Evolutionary conservation across 1,140 invertebrate genomes (phyloP).

Genomic region (Anastrepha obliqua): DNA sequence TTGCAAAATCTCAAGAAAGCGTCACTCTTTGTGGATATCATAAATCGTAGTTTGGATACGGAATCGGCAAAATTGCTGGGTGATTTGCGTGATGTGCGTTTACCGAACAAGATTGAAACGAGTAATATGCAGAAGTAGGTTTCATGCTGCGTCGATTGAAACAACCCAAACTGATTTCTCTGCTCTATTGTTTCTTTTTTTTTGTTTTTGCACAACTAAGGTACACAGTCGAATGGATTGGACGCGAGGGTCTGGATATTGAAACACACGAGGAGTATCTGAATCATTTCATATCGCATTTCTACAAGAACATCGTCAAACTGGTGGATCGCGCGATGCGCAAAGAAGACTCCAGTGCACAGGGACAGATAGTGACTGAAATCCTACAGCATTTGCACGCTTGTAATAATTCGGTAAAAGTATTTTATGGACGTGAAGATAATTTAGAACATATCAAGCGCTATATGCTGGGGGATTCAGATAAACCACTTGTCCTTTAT

Average conservation of each 20-base stretch:
- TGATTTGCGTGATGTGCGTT: conserved; percentile 90
- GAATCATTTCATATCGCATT: conserved; percentile 95
- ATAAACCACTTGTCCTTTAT: conserved; percentile 94
- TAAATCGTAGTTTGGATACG: conserved; percentile 93
- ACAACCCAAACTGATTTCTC: background rate
- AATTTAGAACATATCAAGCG: conserved; percentile 87
- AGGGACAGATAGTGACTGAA: conserved; percentile 96
- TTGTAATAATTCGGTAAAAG: conserved; percentile 96
- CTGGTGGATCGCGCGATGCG: conserved; percentile 95
- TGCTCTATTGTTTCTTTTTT: background rate
- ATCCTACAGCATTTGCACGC: conserved; percentile 97
- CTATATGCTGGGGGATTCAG: conserved; percentile 90
- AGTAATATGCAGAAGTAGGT: conserved; percentile 89
- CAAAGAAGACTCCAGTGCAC: conserved; percentile 94
- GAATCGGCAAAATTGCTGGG: conserved; percentile 93
- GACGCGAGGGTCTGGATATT: conserved; percentile 92
- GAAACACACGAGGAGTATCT: conserved; percentile 96
- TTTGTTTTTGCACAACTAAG: conserved; percentile 74
- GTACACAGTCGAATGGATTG: conserved; percentile 98
- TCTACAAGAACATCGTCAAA: conserved; percentile 95
- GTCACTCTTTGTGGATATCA: conserved; percentile 95
- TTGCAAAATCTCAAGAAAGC: conserved; percentile 95
- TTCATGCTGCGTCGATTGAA: background rate
- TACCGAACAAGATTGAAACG: conserved; percentile 90
- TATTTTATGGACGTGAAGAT: conserved; percentile 95